Evolutionary conservation across 2,888 invertebrate species (phyloP).

Genomic region (Scaptomyza polygonia): DNA sequence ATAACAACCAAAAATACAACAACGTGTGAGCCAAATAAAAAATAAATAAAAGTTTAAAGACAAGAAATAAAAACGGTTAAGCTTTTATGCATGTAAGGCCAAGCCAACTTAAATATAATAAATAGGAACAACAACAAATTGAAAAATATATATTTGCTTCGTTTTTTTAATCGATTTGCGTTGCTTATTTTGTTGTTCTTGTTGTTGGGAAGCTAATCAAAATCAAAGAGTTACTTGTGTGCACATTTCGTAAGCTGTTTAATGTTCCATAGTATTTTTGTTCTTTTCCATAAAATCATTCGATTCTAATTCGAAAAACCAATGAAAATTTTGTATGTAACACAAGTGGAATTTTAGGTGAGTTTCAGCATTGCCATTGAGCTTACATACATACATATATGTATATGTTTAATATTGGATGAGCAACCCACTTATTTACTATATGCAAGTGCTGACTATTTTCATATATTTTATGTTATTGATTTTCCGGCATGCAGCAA

Average conservation of each 20-base stretch:
- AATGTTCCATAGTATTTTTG: conserved; percentile 17
- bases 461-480: conserved; percentile 38
- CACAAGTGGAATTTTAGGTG: conserved; percentile 62
- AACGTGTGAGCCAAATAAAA: conserved; percentile 16
- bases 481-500: conserved; percentile 66
- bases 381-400: too few relatives aligned
- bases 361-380: conserved; percentile 27
- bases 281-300: neutral
- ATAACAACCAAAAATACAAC: conserved; percentile 14
- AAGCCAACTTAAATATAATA: conserved; percentile 38
- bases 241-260: conserved; percentile 36
- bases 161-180: conserved; percentile 60
- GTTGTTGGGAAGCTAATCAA: conserved; percentile 50
- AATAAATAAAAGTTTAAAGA: conserved; percentile 22
- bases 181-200: conserved; percentile 40
- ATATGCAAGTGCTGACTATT: conserved; percentile 12
- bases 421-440: conserved; percentile 1
- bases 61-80: conserved; percentile 36
- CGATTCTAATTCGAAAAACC: conserved; percentile 9
- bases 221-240: conserved; percentile 37
- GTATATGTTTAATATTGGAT: neutral
- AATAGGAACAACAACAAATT: conserved; percentile 26
- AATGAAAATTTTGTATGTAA: conserved; percentile 22
- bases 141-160: conserved; percentile 13
- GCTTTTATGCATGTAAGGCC: conserved; percentile 41